These are phyloP conservation scores for Watsonalla cultraria DNA, from an alignment of 2,888 invertebrate genomes.

Conservation along the genomic window DNA sequence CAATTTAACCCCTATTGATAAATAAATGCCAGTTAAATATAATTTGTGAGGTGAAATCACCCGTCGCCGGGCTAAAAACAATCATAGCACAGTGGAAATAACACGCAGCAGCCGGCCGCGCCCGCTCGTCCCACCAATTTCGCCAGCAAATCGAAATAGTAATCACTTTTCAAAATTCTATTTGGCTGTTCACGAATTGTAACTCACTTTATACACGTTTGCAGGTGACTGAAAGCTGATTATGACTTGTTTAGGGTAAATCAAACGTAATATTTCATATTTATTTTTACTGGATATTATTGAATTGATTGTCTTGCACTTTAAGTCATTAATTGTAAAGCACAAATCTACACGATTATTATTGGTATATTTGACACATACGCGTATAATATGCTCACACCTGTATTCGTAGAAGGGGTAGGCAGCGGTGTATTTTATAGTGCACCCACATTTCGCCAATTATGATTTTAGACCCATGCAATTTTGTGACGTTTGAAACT, in stretches of 20 bases:
- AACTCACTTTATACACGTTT: constrained; percentile 46
- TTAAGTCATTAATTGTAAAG: no score
- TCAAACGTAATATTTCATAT: constrained; percentile 6
- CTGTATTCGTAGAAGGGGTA: no score
- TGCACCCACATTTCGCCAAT: no score
- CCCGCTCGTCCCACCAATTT: constrained; percentile 61
- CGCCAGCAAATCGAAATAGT: constrained; percentile 67
- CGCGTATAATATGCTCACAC: no score
- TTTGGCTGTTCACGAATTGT: constrained; percentile 46
- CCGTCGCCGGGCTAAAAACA: constrained; percentile 38
- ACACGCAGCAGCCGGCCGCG: constrained; percentile 31
- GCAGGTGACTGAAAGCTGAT: constrained; percentile 39
- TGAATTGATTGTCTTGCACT: no score
- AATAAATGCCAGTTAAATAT: background rate
- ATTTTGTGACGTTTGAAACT: no score
- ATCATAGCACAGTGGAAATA: constrained; percentile 37
- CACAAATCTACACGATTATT: no score
- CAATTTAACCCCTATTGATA: background rate
- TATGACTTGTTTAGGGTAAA: constrained; percentile 1
- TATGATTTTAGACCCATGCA: no score
- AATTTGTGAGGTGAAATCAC: constrained; percentile 26
- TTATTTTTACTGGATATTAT: constrained; percentile 1
- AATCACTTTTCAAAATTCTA: constrained; percentile 67
- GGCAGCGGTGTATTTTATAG: no score
- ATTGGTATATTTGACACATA: no score